Base-by-base conservation (phyloP, 1,140 invertebrate species). In the Plodia interpunctella region DNA sequence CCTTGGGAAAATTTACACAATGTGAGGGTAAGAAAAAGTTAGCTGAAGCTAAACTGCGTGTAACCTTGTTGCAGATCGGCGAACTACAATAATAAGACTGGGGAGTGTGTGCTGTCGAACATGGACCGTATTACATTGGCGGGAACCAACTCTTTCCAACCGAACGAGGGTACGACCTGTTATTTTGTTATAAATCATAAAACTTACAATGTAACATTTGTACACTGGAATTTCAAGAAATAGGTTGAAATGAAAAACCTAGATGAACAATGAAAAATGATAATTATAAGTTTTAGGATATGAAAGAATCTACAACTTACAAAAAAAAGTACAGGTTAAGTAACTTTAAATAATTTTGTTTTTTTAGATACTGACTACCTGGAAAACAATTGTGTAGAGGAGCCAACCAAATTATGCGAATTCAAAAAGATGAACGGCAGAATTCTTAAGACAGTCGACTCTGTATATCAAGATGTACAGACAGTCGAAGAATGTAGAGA, bases 391-490 rank as follows among this genome's bases (percentile, higher is more conserved):
- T 98, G 96, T 81, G 95, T 96, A 9, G 95, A 96, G 67, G 96
- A 97, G 78, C 96, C 96, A 1, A 95, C 95, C 13, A 97, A 97
- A 85, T 90, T 98, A 49, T 98, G 97, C 88, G 96, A 98, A 79
- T 98, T 98, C 89, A 96, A 97, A 79, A 96, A 96, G 71, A 91
- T 97, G 68, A 93, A 92, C 25, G 96, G 96, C 0, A 92, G 95
- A 59, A 98, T 98, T 67, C 87, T 98, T 28, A 98, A 98, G 87
- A 98, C 97, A 0, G 97, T 98, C 2, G 97, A 98, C 75, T 96
- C 96, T 2, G 97, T 98, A 5, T 97, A 96, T 77, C 95, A 97
- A 90, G 96, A 97, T 72, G 94, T 97, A 0, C 94, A 94, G 62
- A 96, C 94, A 3, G 91, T 96, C 54, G 96, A 97, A 61, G 96